Conservation (phyloP, 2,888 invertebrate genomes). For the Leptinotarsa rubiginosa region DNA sequence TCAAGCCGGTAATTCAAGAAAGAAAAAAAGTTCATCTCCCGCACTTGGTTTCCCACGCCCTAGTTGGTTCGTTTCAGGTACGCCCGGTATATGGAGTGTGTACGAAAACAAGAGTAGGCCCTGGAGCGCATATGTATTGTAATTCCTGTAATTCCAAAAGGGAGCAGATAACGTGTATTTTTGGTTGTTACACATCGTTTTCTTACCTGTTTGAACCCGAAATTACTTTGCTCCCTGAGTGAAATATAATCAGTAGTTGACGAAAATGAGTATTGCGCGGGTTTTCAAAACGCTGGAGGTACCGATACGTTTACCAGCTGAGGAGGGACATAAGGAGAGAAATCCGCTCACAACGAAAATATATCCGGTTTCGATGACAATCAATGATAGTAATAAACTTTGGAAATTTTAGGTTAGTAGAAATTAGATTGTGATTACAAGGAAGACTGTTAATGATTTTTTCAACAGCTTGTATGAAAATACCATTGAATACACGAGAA, state of each 20-base stretch:
- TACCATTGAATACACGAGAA: too few relatives aligned
- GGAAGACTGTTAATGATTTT: too few relatives aligned
- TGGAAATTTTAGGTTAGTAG: too few relatives aligned
- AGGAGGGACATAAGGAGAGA: too few relatives aligned
- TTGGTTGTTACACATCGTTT: conserved; percentile 28
- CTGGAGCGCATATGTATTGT: conserved; percentile 29
- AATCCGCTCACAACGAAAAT: too few relatives aligned
- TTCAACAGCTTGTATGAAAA: too few relatives aligned
- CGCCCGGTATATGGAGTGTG: conserved; percentile 29
- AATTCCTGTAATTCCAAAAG: conserved; percentile 27
- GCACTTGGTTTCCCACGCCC: conserved; percentile 34
- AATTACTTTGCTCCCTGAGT: conserved; percentile 18
- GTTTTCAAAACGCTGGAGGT: conserved; percentile 21
- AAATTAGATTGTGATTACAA: too few relatives aligned
- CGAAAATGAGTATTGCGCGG: conserved; percentile 26
- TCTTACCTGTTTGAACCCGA: conserved; percentile 33
- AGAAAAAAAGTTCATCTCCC: conserved; percentile 18
- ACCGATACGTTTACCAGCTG: background rate
- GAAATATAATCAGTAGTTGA: conserved; percentile 32
- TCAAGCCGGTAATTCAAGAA: conserved; percentile 16
- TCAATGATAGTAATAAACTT: too few relatives aligned
- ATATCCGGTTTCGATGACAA: too few relatives aligned
- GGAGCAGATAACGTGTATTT: conserved; percentile 26
- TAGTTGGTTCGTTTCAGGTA: conserved; percentile 37
- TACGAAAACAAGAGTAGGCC: conserved; percentile 39